Evolutionary conservation across 2,888 invertebrate species (phyloP).

Genomic region (Chrysolina oricalcia): DNA sequence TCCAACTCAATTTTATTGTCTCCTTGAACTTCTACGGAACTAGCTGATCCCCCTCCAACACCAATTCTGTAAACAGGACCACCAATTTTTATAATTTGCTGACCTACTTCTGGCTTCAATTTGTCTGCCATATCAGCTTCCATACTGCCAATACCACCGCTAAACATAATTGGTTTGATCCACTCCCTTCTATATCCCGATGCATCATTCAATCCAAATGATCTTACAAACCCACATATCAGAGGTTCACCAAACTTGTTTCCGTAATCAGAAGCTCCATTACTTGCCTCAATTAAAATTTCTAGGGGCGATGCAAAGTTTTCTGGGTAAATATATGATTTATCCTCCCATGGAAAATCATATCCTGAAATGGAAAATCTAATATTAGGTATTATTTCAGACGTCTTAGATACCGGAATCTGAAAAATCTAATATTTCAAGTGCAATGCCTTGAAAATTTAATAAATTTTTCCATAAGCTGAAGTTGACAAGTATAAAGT

Average conservation of each 20-base stretch:
- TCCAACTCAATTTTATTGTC: constrained; percentile 90
- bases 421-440: too few relatives aligned
- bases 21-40: constrained; percentile 95
- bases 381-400: too few relatives aligned
- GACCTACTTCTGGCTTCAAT: constrained; percentile 84
- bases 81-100: constrained; percentile 95
- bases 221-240: constrained; percentile 91
- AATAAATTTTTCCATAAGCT: too few relatives aligned
- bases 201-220: constrained; percentile 86
- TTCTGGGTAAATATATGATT: constrained; percentile 82
- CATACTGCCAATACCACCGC: constrained; percentile 90
- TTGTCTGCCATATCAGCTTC: constrained; percentile 88
- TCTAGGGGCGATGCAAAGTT: constrained; percentile 94
- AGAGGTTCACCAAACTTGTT: constrained; percentile 99
- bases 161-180: constrained; percentile 99
- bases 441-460: too few relatives aligned
- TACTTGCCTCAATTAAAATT: constrained; percentile 95
- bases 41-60: constrained; percentile 98
- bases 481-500: too few relatives aligned
- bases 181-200: constrained; percentile 85
- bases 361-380: constrained; percentile 77
- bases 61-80: constrained; percentile 98
- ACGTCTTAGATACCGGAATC: too few relatives aligned
- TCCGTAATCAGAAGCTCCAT: constrained; percentile 98
- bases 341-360: constrained; percentile 89